phyloP scores from a whole-genome alignment of 2,888 invertebrate genomes.

The Tuberolachnus salignus region DNA sequence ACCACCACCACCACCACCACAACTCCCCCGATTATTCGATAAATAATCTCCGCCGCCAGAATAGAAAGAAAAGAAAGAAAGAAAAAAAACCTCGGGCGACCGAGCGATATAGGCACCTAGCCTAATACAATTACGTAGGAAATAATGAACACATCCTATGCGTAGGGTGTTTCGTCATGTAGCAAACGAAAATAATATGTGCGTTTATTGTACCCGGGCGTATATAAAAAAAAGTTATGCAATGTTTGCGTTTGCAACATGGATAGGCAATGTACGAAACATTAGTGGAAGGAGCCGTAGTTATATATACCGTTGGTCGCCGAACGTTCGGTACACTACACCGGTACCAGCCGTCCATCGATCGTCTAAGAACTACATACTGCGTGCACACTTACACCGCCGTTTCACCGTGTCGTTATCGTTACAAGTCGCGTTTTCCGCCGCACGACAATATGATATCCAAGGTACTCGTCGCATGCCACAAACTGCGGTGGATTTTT shows the following conservation, averaged over 20 bases:
- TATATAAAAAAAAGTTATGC: slow-evolving; percentile 11
- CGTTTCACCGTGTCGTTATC: background rate
- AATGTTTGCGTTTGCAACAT: slow-evolving; percentile 51
- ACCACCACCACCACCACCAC: background rate
- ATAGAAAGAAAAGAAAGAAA: too few species aligned
- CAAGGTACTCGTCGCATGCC: slow-evolving; percentile 4
- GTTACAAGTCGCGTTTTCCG: too few species aligned
- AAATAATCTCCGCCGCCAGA: background rate
- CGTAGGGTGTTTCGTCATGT: slow-evolving; percentile 26
- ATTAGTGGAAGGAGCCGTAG: slow-evolving; percentile 41
- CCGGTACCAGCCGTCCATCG: background rate
- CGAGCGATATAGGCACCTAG: too few species aligned
- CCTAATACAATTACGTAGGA: background rate
- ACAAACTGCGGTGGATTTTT: background rate
- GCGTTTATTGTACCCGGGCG: slow-evolving; percentile 13
- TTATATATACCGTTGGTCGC: slow-evolving; percentile 43
- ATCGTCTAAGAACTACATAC: slow-evolving; percentile 19
- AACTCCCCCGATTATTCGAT: background rate
- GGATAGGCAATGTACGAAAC: background rate
- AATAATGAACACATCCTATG: slow-evolving; percentile 28
- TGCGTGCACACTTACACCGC: background rate
- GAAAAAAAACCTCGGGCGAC: too few species aligned
- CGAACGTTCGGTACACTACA: background rate
- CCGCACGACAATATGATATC: slow-evolving; percentile 23
- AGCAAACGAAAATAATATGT: slow-evolving; percentile 28